A percentile compares a stretch with the other conserved stretches of the same genome.
Evolutionary conservation across 35 echinoderm and acorn worm species (phyloP).

Genomic region (Acanthaster planci): DNA sequence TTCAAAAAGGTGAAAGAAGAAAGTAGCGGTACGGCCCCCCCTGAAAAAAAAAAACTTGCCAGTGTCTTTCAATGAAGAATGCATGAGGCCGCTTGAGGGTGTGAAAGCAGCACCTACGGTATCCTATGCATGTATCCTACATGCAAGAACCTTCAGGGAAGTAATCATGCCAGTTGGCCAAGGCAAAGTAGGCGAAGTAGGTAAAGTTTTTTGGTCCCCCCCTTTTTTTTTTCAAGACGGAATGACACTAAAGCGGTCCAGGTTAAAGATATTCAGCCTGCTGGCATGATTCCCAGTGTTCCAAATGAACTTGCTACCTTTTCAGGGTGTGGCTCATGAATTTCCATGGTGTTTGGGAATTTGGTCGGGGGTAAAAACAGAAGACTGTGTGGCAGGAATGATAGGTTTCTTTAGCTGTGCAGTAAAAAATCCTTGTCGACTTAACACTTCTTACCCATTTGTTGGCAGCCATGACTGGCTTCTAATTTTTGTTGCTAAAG

Average conservation of each 20-base stretch:
- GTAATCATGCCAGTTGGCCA: background rate
- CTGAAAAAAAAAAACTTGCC: background rate
- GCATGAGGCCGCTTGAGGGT: background rate
- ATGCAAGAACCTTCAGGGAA: background rate
- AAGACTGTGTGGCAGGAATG: no score
- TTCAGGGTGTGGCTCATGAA: background rate
- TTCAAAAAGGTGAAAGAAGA: no score
- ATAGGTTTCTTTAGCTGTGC: no score
- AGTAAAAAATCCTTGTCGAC: no score
- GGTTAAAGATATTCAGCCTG: background rate
- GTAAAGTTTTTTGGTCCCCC: no score
- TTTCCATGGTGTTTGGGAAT: background rate
- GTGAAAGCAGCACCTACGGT: no score
- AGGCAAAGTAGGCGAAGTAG: no score
- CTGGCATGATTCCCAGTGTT: constrained; percentile 4
- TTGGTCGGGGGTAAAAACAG: no score
- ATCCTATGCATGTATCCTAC: no score
- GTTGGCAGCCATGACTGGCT: no score
- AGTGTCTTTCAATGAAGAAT: constrained; percentile 15
- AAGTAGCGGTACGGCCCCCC: background rate
- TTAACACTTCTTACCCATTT: no score
- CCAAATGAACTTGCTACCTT: background rate
- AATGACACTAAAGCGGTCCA: background rate
- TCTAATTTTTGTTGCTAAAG: no score
- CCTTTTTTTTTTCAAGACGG: background rate